phyloP scores from a whole-genome alignment of 2,888 invertebrate genomes.

The Dioctria linearis region DNA sequence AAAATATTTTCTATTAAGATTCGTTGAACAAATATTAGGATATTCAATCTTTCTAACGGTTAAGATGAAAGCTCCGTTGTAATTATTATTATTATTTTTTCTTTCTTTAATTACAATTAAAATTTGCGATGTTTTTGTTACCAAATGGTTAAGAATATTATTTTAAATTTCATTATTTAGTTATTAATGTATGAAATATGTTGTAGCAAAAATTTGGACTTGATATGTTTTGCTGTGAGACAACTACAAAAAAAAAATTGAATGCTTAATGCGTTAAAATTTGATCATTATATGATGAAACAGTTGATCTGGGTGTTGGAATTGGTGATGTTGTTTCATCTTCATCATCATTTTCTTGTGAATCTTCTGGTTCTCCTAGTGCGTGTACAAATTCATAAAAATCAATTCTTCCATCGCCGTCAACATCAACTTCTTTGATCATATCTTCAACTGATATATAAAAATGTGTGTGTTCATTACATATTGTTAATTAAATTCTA shows the following conservation, averaged over 20 bases:
- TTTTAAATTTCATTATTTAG: no score
- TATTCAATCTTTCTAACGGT: no score
- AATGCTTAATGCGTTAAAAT: constrained; percentile 45
- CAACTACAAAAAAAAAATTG: background rate
- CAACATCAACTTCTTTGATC: constrained; percentile 96
- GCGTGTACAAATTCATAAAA: constrained; percentile 91
- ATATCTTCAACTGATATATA: constrained; percentile 89
- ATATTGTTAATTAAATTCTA: no score
- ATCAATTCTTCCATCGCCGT: constrained; percentile 94
- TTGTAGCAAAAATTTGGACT: background rate
- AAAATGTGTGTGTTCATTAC: background rate
- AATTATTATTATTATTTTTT: no score
- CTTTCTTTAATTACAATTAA: no score
- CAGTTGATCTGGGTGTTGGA: constrained; percentile 68
- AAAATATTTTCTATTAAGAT: no score
- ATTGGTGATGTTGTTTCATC: constrained; percentile 73
- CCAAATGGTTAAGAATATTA: background rate
- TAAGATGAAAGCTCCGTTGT: no score
- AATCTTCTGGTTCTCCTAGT: constrained; percentile 87
- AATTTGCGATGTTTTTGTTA: no score
- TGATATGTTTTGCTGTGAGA: constrained; percentile 41
- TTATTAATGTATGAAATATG: no score
- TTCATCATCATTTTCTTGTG: constrained; percentile 81
- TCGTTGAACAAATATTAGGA: no score
- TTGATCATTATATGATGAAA: constrained; percentile 55